These are phyloP conservation scores for Lasioglossum villosulum DNA, from an alignment of 2,888 invertebrate species.

Conservation along the genomic window DNA sequence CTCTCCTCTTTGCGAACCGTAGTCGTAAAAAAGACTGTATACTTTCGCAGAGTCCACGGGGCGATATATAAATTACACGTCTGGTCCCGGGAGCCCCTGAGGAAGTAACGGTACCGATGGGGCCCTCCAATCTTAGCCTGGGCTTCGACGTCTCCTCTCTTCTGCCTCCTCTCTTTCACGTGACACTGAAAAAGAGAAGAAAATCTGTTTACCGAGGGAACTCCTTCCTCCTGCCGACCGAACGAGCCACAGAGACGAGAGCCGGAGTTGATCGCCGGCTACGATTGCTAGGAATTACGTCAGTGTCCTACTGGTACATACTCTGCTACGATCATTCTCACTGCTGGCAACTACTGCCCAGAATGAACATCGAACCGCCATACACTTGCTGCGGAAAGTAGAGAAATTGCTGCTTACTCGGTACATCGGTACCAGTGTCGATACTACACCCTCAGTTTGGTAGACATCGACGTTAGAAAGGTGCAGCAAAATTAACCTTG, in stretches of 20 bases:
- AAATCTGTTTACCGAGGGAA: conserved; percentile 60
- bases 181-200: conserved; percentile 76
- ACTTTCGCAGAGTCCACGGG: conserved; percentile 71
- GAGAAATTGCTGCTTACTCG: neutral
- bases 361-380: neutral
- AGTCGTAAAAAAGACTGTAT: conserved; percentile 72
- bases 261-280: conserved; percentile 77
- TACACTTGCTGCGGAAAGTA: neutral
- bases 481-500: neutral
- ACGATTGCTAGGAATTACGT: conserved; percentile 82
- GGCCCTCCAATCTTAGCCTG: conserved; percentile 72
- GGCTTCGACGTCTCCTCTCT: conserved; percentile 47
- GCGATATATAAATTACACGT: conserved; percentile 83
- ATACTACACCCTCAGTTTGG: too few species aligned
- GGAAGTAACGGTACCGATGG: conserved; percentile 80
- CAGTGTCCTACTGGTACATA: conserved; percentile 77
- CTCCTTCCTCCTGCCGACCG: conserved; percentile 39
- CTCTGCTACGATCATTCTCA: neutral
- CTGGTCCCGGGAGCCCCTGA: conserved; percentile 78
- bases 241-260: conserved; percentile 42
- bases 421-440: neutral
- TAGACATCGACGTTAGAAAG: too few species aligned
- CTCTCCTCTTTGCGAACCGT: neutral
- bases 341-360: neutral
- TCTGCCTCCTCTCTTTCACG: conserved; percentile 58